Conservation (phyloP, 2,797 vertebrate species). For the Anguilla pacifica region DNA sequence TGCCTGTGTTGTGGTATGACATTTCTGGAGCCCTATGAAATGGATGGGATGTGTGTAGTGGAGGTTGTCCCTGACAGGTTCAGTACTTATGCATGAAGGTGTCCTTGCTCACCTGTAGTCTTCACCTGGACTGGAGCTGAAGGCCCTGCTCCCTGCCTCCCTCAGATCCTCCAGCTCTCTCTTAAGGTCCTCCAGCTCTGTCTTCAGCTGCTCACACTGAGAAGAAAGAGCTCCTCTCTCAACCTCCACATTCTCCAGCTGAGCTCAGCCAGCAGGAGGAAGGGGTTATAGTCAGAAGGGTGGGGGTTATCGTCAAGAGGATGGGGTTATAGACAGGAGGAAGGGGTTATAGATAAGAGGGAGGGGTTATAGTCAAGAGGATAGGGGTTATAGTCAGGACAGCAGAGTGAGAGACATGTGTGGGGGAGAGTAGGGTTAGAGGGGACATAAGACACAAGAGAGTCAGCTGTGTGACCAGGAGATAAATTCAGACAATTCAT, state of each 20-base stretch:
- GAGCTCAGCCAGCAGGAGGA: constrained; percentile 10
- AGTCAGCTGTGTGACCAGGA: too few relatives aligned
- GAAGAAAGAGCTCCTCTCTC: constrained; percentile 70
- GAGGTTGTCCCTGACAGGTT: too few relatives aligned
- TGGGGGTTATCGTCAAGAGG: neutral
- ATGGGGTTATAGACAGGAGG: too few relatives aligned
- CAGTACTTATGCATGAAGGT: too few relatives aligned
- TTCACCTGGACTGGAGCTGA: neutral
- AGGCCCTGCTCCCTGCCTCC: constrained; percentile 29
- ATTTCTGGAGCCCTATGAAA: neutral
- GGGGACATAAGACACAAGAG: too few relatives aligned
- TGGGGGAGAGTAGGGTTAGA: too few relatives aligned
- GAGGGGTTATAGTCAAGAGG: too few relatives aligned
- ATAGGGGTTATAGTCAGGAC: too few relatives aligned
- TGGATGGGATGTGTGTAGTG: neutral
- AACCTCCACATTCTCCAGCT: constrained; percentile 70
- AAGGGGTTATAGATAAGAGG: too few relatives aligned
- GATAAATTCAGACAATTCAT: too few relatives aligned
- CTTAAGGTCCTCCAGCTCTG: constrained; percentile 68
- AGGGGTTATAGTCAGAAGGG: constrained; percentile 1
- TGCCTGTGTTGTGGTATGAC: neutral
- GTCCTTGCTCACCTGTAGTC: neutral
- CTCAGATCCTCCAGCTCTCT: constrained; percentile 61
- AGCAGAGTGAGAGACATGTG: too few relatives aligned
- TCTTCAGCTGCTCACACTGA: constrained; percentile 73